Base-by-base conservation (phyloP, 2,797 vertebrate species). In the Enteromius mattozi region DNA sequence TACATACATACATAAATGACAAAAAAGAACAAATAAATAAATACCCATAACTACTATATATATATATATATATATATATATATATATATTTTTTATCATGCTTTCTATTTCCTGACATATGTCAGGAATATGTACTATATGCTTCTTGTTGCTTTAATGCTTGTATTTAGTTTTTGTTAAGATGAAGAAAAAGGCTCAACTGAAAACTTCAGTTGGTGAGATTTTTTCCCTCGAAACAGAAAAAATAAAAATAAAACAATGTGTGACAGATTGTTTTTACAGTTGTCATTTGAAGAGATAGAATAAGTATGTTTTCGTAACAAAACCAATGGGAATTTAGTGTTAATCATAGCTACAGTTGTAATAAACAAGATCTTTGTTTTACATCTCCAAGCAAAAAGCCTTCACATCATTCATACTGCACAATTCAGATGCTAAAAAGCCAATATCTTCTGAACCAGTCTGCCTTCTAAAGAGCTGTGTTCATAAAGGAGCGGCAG, bases 401-500 rank as follows among this genome's bases (percentile, higher is more conserved):
- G 45, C 9, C 7, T 51, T 80, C 19, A n/a, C 19, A 51, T 79
- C 6, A 68, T 68, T 80, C 47, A 69, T 54, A 68, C 30, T 27
- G 30, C 33, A 27, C 45, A 42, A n/a, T 81, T 77, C 59, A 66
- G 27, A n/a, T 85, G 83, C 65, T 42, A 27, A 59, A 81, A 81
- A 1, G 3, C 6, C 4, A 21, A 63, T 51, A 65, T 66, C 76
- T 74, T 83, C 76, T 45, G 59, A 86, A 61, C 54, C 74, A 33
- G 13, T 30, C 78, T 1, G 61, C 77, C 87, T 77, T 66, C 66
- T 78, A 66, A 72, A 81, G 66, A 80, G 70, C 49, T 0, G 61
- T 33, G 63, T 70, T 76, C 71, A 85, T 83, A 85, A 88, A 88
- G 51, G 68, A 81, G 40, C 6, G 68, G 72, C 3, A 35, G 61